Evolutionary conservation across 2,113 vertebrate genomes (phyloP).

Genomic region (Urocitellus parryii): DNA sequence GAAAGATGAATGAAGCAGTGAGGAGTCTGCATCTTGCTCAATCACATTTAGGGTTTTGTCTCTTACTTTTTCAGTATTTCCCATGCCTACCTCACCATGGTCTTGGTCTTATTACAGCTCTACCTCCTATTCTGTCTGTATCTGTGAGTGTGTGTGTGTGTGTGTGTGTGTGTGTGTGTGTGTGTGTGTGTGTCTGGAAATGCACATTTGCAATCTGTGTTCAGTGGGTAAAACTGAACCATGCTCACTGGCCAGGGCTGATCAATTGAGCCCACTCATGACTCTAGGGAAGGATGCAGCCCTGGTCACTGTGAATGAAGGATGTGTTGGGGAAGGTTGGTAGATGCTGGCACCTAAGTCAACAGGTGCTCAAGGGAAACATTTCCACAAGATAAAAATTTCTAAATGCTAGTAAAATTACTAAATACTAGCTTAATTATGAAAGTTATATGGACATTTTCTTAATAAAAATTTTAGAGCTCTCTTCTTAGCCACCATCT

Average conservation of each 20-base stretch:
- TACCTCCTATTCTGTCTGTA: neutral
- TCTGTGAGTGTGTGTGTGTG: neutral
- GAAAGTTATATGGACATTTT: neutral
- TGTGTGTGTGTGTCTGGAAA: neutral
- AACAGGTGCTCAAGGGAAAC: neutral
- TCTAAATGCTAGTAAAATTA: neutral
- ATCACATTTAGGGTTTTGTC: neutral
- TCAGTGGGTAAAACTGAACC: neutral
- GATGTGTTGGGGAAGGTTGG: neutral
- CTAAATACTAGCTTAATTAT: neutral
- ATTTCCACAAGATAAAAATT: neutral
- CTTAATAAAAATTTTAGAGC: neutral
- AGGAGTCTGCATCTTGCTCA: neutral
- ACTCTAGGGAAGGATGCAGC: neutral
- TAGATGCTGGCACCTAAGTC: rapidly evolving
- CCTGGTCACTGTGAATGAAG: rapidly evolving
- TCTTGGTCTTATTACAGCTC: neutral
- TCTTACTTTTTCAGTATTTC: neutral
- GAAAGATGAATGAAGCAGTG: neutral
- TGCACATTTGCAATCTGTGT: neutral
- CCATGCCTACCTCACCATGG: rapidly evolving
- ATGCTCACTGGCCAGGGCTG: neutral
- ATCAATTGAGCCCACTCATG: rapidly evolving
- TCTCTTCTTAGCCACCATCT: neutral
- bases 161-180: too few species aligned